Percentiles rank a stretch among this genome's conserved stretches.
Evolutionary conservation across 2,888 invertebrate genomes (phyloP).

Genomic region (Eupsilia transversa): DNA sequence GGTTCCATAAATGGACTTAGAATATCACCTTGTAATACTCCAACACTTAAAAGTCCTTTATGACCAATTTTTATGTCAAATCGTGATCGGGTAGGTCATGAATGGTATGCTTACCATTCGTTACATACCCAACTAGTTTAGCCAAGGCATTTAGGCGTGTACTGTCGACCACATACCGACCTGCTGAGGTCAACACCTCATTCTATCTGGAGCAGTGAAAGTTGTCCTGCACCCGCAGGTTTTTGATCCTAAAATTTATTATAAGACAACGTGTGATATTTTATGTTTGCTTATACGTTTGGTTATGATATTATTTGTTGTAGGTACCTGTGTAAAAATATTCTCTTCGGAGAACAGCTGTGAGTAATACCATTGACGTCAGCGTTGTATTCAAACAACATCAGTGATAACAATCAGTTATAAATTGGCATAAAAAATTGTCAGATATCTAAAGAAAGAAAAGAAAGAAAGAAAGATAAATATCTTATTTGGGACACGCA

Average conservation of each 20-base stretch:
- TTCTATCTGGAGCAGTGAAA: constrained; percentile 78
- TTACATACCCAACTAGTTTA: constrained; percentile 16
- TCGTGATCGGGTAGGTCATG: constrained; percentile 13
- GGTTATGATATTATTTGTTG: not conserved
- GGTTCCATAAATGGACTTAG: not conserved
- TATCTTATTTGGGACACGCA: too few species aligned
- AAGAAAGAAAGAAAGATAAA: too few species aligned
- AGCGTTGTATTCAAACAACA: not conserved
- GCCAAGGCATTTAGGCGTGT: constrained; percentile 21
- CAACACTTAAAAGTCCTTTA: not conserved
- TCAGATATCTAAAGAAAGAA: too few species aligned
- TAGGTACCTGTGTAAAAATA: not conserved
- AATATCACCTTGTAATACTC: constrained; percentile 33
- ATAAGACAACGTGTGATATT: constrained; percentile 5
- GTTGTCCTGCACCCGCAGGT: constrained; percentile 71
- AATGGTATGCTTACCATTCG: constrained; percentile 1
- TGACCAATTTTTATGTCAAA: constrained; percentile 2
- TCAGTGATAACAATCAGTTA: not conserved
- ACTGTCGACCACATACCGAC: constrained; percentile 21
- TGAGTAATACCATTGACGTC: not conserved
- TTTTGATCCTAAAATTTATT: constrained; percentile 49
- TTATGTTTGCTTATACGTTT: constrained; percentile 2
- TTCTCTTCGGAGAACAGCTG: not conserved
- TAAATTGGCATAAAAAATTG: not conserved
- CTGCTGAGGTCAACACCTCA: constrained; percentile 61